A percentile compares a stretch with the other conserved stretches of the same genome.
These are phyloP conservation scores for Acrocephalus kingi DNA, from an alignment of 2,113 vertebrate species.

Conservation along the genomic window DNA sequence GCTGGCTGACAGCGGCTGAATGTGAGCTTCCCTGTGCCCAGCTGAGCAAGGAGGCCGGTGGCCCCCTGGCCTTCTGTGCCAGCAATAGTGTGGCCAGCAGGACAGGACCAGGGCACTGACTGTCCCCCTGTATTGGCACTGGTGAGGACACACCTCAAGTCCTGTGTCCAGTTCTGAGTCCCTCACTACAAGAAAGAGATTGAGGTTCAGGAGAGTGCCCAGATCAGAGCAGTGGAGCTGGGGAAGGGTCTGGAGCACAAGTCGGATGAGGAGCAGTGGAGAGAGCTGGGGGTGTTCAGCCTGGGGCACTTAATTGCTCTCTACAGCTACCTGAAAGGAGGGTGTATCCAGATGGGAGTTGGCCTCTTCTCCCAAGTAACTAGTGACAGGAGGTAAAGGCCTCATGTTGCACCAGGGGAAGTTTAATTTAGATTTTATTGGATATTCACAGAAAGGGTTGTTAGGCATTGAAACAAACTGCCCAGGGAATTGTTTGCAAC, in stretches of 20 bases:
- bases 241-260: background rate
- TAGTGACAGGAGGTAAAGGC: background rate
- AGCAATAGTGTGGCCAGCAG: background rate
- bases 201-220: background rate
- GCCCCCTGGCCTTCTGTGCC: background rate
- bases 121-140: too few species aligned
- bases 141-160: background rate
- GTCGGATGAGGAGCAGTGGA: background rate
- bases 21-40: accelerated
- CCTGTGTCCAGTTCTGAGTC: too few species aligned
- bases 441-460: background rate
- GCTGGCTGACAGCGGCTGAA: accelerated
- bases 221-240: background rate
- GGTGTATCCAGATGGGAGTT: too few species aligned
- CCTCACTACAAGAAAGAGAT: background rate
- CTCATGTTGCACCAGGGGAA: background rate
- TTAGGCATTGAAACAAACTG: background rate
- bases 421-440: background rate
- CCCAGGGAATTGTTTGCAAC: background rate
- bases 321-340: background rate
- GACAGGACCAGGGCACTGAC: background rate
- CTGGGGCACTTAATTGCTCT: background rate
- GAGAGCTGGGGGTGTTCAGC: background rate
- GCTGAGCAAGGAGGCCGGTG: accelerated
- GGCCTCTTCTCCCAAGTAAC: background rate